Conservation (phyloP, 2,113 vertebrate species). For the Rallus limicola region DNA sequence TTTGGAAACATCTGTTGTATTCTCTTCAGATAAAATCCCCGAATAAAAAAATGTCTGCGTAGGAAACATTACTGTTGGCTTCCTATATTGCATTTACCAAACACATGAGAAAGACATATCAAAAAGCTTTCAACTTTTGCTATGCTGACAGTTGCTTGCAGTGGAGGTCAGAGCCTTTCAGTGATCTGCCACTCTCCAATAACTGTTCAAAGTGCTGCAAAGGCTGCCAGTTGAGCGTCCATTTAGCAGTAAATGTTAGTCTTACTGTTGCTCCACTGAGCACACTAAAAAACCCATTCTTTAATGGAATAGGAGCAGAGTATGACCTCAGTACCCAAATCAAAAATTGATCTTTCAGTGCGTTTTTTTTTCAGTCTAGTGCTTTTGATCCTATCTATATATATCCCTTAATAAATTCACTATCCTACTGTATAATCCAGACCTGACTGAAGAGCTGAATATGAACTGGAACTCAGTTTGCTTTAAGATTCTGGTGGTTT, state of each 20-base stretch:
- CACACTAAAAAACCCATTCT: not conserved
- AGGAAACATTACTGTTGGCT: not conserved
- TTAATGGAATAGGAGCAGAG: conserved; percentile 23
- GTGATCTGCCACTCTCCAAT: not conserved
- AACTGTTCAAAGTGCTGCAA: not conserved
- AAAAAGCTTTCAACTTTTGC: not conserved
- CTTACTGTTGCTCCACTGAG: conserved; percentile 31
- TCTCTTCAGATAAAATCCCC: not conserved
- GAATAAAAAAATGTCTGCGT: not conserved
- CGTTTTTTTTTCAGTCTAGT: conserved; percentile 15
- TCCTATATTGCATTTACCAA: not conserved
- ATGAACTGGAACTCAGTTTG: not conserved
- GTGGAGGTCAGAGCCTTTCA: conserved; percentile 19
- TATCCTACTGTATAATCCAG: not conserved
- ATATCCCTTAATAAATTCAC: conserved; percentile 18
- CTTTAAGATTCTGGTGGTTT: not conserved
- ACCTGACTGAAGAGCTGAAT: not conserved
- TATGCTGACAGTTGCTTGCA: not conserved
- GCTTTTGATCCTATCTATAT: conserved; percentile 20
- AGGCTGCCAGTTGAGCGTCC: not conserved
- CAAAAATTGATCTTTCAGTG: conserved; percentile 25
- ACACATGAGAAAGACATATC: not conserved
- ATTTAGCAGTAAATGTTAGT: not conserved
- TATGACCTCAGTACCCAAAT: conserved; percentile 41
- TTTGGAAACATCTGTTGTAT: not conserved